These are phyloP conservation scores for Zelleria hepariella DNA, from an alignment of 2,888 invertebrate genomes.

Conservation along the genomic window DNA sequence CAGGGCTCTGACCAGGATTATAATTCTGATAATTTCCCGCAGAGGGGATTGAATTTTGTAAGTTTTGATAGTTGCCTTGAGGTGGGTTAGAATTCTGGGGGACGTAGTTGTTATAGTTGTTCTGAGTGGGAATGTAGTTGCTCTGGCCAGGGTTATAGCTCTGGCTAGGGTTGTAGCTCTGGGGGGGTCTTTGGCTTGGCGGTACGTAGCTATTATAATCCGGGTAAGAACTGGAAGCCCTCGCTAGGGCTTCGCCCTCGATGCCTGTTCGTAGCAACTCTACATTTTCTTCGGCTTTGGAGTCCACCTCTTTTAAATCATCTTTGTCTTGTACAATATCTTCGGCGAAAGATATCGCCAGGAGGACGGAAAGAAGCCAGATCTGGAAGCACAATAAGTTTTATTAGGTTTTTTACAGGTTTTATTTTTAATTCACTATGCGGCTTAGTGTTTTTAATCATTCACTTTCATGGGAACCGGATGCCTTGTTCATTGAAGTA, in stretches of 20 bases:
- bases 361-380: conserved; percentile 33
- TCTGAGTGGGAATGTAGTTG: conserved; percentile 6
- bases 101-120: conserved; percentile 14
- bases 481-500: no score
- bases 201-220: conserved; percentile 25
- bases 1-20: neutral
- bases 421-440: neutral
- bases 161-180: conserved; percentile 20
- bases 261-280: conserved; percentile 30
- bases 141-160: neutral
- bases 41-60: conserved; percentile 15
- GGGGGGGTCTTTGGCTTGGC: conserved; percentile 24
- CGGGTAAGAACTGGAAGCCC: conserved; percentile 26
- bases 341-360: conserved; percentile 46
- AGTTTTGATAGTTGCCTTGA: conserved; percentile 14
- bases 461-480: no score
- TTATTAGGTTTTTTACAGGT: neutral
- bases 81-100: conserved; percentile 9
- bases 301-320: conserved; percentile 28
- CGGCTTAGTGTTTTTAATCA: no score
- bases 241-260: conserved; percentile 23
- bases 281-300: conserved; percentile 32
- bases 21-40: conserved; percentile 15
- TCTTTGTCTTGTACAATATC: conserved; percentile 23
- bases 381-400: conserved; percentile 43